Base-by-base conservation (phyloP, 2,888 invertebrate genomes). In the Tolmerus cingulatus region DNA sequence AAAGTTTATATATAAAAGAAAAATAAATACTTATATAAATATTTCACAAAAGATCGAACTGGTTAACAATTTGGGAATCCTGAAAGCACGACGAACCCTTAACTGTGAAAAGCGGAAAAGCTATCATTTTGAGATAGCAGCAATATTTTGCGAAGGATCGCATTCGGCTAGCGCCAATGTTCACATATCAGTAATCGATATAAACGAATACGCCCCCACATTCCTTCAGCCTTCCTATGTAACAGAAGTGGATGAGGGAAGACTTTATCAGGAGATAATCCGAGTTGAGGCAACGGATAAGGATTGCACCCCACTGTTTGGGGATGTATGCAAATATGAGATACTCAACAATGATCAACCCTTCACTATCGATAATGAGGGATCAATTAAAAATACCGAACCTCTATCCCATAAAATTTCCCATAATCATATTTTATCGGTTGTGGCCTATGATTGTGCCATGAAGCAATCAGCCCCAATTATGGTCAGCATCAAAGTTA, bases 311-410 rank as follows among this genome's bases (percentile, higher is more conserved):
- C 97, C 97, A 74, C 89, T 97, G 87, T 98, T 96, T 92, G 98
- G 98, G 0, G 98, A 98, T 92, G 98, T 99, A 86, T 99, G 99
- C 95, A 98, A 98, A 92, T 99, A 99, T 93, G 98, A 99, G 93
- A 98, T 99, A 89, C 94, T 98, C 84, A 98, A 97, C 0, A 95
- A 96, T 88, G 97, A 98, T 90, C 97, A 97, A 89, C 97, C 97
- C 0, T 99, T 99, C 92, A 95, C 95, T 86, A 97, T 99, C 90
- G 97, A 98, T 92, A 96, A 97, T 91, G 97, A 98, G 91, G 99
- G 98, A 86, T 96, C 96, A n/a, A 97, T 99, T 89, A 95, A 96
- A 89, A 99, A 98, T 93, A 98, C 97, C 0, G 97, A 97, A 91
- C 96, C 97, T 0, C 93, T 99, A 91, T 98, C 98, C 90, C 98